Base-by-base conservation (phyloP, 2,113 vertebrate species). In the Peromyscus polionotus region DNA sequence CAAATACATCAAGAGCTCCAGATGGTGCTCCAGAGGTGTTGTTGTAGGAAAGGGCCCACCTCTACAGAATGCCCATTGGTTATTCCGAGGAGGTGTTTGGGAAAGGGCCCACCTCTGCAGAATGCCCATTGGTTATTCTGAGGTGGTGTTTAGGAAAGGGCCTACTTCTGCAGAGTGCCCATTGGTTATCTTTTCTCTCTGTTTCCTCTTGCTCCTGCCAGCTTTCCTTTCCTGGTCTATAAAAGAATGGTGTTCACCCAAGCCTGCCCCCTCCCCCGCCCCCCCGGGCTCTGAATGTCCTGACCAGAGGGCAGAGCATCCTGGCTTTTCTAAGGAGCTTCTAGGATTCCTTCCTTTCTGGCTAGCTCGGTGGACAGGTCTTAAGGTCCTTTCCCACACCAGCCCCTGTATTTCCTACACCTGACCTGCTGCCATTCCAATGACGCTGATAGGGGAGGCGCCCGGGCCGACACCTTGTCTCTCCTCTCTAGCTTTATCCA, bases 401-500 rank as follows among this genome's bases (percentile, higher is more conserved):
- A 7, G 7, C 16, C 9, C 31, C 85, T 57, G 57, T 1, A 12
- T 88, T 90, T 86, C 26, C 88, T 93, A 13, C 12, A 91, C 51
- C n/a, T 73, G 14, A 36, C 79, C 36, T 20, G 48, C 59, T 79
- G 89, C 63, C 33, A 1, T 42, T 73, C 70, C 75, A 79, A 76
- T 84, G 84, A 92, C 91, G n/a, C 75, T 81, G 33, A 24, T 33
- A 51, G 26, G 88, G 79, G 70, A 88, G 91, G 63, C 86, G 85
- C 57, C 76, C 14, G 72, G 33, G 59, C 8, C 11, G 45, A 67
- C 39, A 26, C 24, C 5, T 42, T 42, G 42, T 54, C 42, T 95
- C 86, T 73, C 28, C 70, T 88, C 17, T 63, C 22, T 39, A 45
- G 28, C 68, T 95, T 95, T 57, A 57, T 80, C 80, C 14, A n/a